Evolutionary conservation across 2,888 invertebrate species (phyloP).

Genomic region (Melangyna quadrimaculata): DNA sequence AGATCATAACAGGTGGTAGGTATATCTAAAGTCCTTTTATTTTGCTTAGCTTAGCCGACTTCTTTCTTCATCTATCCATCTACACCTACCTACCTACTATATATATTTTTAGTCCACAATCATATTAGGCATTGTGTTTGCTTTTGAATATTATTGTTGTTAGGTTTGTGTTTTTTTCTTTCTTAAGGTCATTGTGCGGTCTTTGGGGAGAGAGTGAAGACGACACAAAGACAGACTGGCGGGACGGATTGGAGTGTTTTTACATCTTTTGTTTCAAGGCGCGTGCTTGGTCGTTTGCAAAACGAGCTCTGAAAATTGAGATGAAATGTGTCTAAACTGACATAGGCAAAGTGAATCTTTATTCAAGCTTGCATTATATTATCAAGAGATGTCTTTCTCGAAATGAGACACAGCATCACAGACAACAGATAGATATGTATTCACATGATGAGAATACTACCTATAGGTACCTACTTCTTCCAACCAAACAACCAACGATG

Average conservation of each 20-base stretch:
- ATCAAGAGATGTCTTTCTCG: background rate
- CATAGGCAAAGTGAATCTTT: background rate
- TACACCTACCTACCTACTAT: background rate
- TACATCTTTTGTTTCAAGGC: slow-evolving; percentile 52
- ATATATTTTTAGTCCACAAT: background rate
- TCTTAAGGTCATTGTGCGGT: slow-evolving; percentile 22
- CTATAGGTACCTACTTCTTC: background rate
- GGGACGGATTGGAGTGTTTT: slow-evolving; percentile 27
- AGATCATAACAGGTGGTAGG: background rate
- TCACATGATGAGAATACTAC: background rate
- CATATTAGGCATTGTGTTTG: background rate
- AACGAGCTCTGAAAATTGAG: slow-evolving; percentile 11
- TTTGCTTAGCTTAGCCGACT: background rate
- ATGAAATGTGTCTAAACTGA: slow-evolving; percentile 7
- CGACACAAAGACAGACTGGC: background rate
- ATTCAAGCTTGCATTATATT: slow-evolving; percentile 10
- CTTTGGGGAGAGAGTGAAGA: background rate
- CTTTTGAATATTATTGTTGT: background rate
- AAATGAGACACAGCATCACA: background rate
- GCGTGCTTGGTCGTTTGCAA: slow-evolving; percentile 28
- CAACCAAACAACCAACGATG: background rate
- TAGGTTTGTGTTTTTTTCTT: slow-evolving; percentile 3
- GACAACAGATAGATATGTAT: background rate
- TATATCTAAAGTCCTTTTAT: background rate
- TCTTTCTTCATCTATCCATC: background rate